Evolutionary conservation across 1,140 invertebrate genomes (phyloP).

Genomic region (Saccostrea cuccullata): DNA sequence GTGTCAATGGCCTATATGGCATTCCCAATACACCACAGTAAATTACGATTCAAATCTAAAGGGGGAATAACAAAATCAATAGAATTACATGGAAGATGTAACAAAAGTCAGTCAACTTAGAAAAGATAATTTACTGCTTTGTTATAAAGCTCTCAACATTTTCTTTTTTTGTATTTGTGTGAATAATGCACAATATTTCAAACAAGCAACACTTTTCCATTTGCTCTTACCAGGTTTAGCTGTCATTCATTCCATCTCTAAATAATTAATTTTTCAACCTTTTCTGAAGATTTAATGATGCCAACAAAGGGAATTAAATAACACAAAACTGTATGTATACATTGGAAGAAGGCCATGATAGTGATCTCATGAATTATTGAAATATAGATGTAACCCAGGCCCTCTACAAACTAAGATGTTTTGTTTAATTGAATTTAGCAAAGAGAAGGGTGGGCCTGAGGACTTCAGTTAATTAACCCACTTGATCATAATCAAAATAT

Average conservation of each 20-base stretch:
- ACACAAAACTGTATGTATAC: neutral
- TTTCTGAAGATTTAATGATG: neutral
- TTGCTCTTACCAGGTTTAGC: slow-evolving; percentile 2
- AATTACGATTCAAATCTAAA: neutral
- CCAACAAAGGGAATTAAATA: neutral
- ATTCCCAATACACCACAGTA: neutral
- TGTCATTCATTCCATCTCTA: neutral
- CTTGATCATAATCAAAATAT: neutral
- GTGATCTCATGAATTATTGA: slow-evolving; percentile 29
- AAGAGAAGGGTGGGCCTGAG: too few relatives aligned
- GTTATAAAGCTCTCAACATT: neutral
- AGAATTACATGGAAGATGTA: neutral
- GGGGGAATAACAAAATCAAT: neutral
- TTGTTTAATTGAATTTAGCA: neutral
- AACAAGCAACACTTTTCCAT: neutral
- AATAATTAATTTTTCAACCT: slow-evolving; percentile 11
- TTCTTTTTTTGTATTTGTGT: neutral
- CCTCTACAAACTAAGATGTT: neutral
- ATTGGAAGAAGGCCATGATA: neutral
- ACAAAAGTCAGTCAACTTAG: slow-evolving; percentile 11
- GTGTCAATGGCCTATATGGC: neutral
- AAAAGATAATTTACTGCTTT: neutral
- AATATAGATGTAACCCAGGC: neutral
- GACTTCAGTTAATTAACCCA: neutral
- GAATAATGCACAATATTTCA: neutral